Evolutionary conservation across 1,140 invertebrate genomes (phyloP), one percentile per base, ranked within the genome.

Genomic region (Psilanteris sp.): DNA sequence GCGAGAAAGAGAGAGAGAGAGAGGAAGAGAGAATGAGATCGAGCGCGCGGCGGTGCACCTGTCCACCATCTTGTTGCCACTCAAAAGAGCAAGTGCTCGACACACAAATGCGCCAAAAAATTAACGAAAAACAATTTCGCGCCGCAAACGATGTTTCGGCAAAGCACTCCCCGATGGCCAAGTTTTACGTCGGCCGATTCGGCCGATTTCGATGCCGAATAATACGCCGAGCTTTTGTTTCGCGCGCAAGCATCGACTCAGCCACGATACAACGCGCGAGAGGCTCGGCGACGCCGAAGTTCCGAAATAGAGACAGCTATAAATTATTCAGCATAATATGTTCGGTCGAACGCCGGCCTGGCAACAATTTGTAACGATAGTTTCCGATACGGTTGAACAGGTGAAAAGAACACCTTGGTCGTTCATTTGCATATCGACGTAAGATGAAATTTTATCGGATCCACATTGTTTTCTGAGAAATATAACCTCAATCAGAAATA

Each of bases 331-430:
- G 3, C 3, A 26, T 4, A 26, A 7, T 5, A 4, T 3, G 24
- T 8, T 26, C n/a, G 24, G 24, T 8, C 24, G 24, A n/a, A 26
- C 24, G 29, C 13, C 27, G 4, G 31, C 31, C 18, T 34, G 62
- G 50, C 62, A 31, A 39, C 39, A 37, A 55, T 55, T 46, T 41
- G 62, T 27, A 48, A 46, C 50, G 61, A 66, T 31, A 54, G 36
- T 46, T 54, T 46, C 61, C 61, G 61, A 66, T 52, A 54, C 48
- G 48, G 27, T 44, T 55, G 61, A 57, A 57, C 64, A 68, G 64
- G 64, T 68, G 64, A 57, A 50, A 50, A 48, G 41, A 68, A 55
- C 64, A 68, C 61, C 48, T 55, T 55, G 62, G 50, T 31, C 39
- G 18, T 29, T 29, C 62, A 67, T 67, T 67, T 55, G 41, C 62